Evolutionary conservation across 1,140 invertebrate genomes (phyloP).

Genomic region (Drosophila neocordata): DNA sequence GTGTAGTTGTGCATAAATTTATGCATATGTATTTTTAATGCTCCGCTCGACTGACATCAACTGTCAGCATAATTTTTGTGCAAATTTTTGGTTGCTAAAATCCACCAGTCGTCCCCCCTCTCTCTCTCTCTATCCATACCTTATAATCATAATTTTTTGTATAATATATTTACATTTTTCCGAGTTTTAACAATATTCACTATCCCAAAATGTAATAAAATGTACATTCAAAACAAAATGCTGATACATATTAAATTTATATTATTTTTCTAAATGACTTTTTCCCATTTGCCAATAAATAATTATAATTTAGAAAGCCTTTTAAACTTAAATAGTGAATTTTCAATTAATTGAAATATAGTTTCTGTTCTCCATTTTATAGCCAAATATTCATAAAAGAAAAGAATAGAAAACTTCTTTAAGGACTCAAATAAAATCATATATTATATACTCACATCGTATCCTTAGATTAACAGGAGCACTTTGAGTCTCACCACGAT

Average conservation of each 20-base stretch:
- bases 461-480: constrained; percentile 90
- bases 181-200: constrained; percentile 8
- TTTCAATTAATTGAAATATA: too few species aligned
- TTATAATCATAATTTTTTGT: constrained; percentile 15
- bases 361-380: too few species aligned
- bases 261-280: not conserved
- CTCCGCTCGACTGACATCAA: constrained; percentile 74
- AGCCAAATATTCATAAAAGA: too few species aligned
- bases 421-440: too few species aligned
- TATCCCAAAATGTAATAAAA: not conserved
- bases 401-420: too few species aligned
- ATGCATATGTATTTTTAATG: constrained; percentile 77
- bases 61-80: constrained; percentile 76
- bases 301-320: not conserved
- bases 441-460: constrained; percentile 92
- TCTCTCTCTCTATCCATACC: not conserved
- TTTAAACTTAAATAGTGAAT: too few species aligned
- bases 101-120: constrained; percentile 6
- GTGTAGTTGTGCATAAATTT: constrained; percentile 73
- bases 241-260: constrained; percentile 1
- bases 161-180: constrained; percentile 35
- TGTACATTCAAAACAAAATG: not conserved
- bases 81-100: constrained; percentile 48
- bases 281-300: constrained; percentile 9
- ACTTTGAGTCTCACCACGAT: constrained; percentile 91